A percentile compares a stretch with the other conserved stretches of the same genome.
Evolutionary conservation across 2,113 vertebrate species (phyloP).

Genomic region (Fregata magnificens): DNA sequence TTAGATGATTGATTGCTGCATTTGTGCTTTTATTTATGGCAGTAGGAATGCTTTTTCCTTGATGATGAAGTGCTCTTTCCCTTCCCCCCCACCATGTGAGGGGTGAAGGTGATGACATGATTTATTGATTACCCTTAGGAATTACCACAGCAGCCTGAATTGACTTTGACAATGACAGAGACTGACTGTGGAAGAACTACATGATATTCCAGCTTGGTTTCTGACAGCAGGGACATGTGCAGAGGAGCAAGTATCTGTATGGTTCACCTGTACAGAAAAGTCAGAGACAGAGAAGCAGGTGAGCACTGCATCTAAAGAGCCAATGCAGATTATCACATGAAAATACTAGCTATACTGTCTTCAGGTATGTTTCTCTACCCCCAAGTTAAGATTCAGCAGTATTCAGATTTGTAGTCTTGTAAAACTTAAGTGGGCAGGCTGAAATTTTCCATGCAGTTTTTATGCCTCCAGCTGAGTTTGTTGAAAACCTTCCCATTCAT

Average conservation of each 20-base stretch:
- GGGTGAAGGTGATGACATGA: conserved; percentile 76
- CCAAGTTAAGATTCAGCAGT: not conserved
- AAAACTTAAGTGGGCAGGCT: not conserved
- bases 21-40: conserved; percentile 72
- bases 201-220: conserved; percentile 34
- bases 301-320: not conserved
- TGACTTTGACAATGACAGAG: conserved; percentile 77
- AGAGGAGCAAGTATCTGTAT: not conserved
- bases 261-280: conserved; percentile 11
- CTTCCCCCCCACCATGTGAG: not conserved
- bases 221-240: conserved; percentile 20
- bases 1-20: conserved; percentile 72
- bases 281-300: not conserved
- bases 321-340: not conserved
- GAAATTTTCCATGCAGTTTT: not conserved
- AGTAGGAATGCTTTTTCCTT: conserved; percentile 64
- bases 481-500: not conserved
- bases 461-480: not conserved
- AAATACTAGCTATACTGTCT: not conserved
- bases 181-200: conserved; percentile 66
- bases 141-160: conserved; percentile 60
- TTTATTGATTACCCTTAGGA: conserved; percentile 79
- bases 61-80: conserved; percentile 70
- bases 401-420: not conserved
- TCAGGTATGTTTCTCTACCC: not conserved